Percentiles rank a stretch among this genome's conserved stretches.
Conservation (phyloP, 2,888 invertebrate genomes). For the Panopea generosa region DNA sequence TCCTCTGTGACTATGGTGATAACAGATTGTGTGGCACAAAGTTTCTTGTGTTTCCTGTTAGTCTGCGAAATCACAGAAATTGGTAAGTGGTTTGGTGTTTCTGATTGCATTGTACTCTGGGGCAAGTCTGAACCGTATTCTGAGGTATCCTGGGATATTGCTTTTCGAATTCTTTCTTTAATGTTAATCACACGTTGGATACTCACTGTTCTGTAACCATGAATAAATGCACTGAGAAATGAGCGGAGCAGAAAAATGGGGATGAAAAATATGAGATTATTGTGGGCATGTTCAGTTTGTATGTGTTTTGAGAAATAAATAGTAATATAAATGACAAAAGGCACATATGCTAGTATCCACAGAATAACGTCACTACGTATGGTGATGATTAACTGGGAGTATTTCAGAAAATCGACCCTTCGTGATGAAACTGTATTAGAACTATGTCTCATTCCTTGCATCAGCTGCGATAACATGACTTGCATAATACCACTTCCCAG, state of each 20-base stretch:
- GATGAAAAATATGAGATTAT: slow-evolving; percentile 67
- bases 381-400: slow-evolving; percentile 63
- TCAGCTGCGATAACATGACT: slow-evolving; percentile 34
- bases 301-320: slow-evolving; percentile 57
- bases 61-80: too few species aligned
- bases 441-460: slow-evolving; percentile 35
- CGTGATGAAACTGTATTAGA: slow-evolving; percentile 44
- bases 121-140: too few species aligned
- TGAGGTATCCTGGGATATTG: too few species aligned
- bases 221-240: slow-evolving; percentile 70
- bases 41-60: slow-evolving; percentile 1
- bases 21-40: slow-evolving; percentile 6
- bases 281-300: slow-evolving; percentile 35
- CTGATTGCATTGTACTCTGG: too few species aligned
- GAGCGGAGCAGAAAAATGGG: slow-evolving; percentile 72
- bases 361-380: slow-evolving; percentile 66
- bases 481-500: slow-evolving; percentile 59
- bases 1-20: slow-evolving; percentile 22
- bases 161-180: neutral
- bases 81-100: neutral
- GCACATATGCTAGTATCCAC: slow-evolving; percentile 71
- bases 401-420: slow-evolving; percentile 67
- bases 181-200: slow-evolving; percentile 56
- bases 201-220: slow-evolving; percentile 68
- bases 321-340: slow-evolving; percentile 67